Evolutionary conservation across 2,888 invertebrate species (phyloP).

Genomic region (Matsumyia berberina): DNA sequence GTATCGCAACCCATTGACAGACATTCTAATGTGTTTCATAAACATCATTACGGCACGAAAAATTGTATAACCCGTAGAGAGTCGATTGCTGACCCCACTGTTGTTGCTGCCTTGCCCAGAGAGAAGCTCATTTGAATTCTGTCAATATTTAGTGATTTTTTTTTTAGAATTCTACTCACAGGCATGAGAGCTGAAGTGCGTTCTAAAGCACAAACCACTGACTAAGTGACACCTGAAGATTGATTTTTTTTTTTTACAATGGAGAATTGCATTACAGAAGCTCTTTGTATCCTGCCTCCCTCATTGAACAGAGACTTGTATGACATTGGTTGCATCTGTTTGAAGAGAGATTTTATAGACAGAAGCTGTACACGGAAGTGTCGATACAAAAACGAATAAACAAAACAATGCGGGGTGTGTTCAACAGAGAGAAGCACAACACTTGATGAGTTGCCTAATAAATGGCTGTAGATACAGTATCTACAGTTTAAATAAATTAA

Average conservation of each 20-base stretch:
- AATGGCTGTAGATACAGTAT: conserved; percentile 14
- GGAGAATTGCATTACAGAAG: conserved; percentile 32
- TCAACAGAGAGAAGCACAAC: not conserved
- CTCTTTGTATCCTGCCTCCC: too few relatives aligned
- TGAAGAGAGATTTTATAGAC: conserved; percentile 11
- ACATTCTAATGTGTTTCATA: conserved; percentile 40
- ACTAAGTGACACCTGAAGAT: conserved; percentile 58
- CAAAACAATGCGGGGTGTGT: conserved; percentile 17
- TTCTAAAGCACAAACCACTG: conserved; percentile 15
- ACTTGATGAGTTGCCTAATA: conserved; percentile 2
- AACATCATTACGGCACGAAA: conserved; percentile 50
- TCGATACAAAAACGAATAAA: conserved; percentile 14
- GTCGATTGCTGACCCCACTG: conserved; percentile 5
- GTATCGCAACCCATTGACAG: not conserved
- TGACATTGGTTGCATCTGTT: conserved; percentile 20
- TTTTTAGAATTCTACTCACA: conserved; percentile 66
- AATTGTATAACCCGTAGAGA: conserved; percentile 15
- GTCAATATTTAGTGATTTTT: conserved; percentile 64
- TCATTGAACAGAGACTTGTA: not conserved
- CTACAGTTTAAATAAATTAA: conserved; percentile 17
- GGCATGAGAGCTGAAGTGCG: conserved; percentile 5
- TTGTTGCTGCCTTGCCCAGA: conserved; percentile 12
- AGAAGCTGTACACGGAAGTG: conserved; percentile 48
- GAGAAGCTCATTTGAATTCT: conserved; percentile 65
- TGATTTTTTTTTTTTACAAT: conserved; percentile 22